Evolutionary conservation across 1,140 invertebrate genomes (phyloP), one percentile per base, ranked within the genome.

Genomic region (Heliconius hewitsoni): DNA sequence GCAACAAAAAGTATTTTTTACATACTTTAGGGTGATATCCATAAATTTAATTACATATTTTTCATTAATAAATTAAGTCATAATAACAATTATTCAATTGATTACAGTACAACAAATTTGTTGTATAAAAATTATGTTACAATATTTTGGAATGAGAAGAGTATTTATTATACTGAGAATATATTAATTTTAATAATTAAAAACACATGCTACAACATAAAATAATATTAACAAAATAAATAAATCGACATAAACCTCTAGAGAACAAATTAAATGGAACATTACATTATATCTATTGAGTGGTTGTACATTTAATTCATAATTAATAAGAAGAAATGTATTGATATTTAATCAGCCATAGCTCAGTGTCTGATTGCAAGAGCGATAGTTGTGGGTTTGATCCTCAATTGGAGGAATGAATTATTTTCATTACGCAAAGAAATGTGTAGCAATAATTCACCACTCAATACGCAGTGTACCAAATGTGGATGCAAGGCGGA

Each of bases 151-250:
- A 83, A 81, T 76, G 76, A 80, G 60, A 76, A 71, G 60, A 76
- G 75, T 71, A 71, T 71, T 5, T 42, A n/a, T 77, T 73, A 77
- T 46, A 79, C 30, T 77, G 60, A 75, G 75, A 78, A 73, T 72
- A 83, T 74, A 66, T 71, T 80, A 60, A 16, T 77, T 78, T 50
- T 81, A 71, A 30, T 30, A 16, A 71, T 19, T 77, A 78, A 34
- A 75, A 30, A 83, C 72, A 73, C 70, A 42, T 80, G 57, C 52
- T 77, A 80, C 79, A 83, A 83, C 55, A 71, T 50, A 39, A 82
- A 86, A 76, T 76, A 83, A 73, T 85, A 85, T 78, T 76, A 91
- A 89, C 88, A 88, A 87, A 90, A 91, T 91, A 90, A 91, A 90
- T 90, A 84, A 88, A 88, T 85, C 82, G 76, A 83, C 76, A 84